phyloP scores from a whole-genome alignment of 2,113 vertebrate genomes.

The Thryonomys swinderianus region DNA sequence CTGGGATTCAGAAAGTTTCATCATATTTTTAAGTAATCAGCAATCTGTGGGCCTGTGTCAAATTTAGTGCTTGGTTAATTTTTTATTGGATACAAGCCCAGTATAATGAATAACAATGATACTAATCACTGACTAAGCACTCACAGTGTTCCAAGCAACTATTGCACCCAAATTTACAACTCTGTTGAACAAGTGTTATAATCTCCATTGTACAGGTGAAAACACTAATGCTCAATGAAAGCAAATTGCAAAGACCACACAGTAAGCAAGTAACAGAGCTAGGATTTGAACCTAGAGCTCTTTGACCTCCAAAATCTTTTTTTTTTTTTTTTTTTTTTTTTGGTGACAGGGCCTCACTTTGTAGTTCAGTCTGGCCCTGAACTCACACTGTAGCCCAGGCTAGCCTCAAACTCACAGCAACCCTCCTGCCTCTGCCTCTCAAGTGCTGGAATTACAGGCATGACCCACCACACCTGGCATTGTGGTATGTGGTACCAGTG shows the following conservation, averaged over 20 bases:
- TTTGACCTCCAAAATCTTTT: not conserved
- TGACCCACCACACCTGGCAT: too few relatives aligned
- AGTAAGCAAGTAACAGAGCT: not conserved
- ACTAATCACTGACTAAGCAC: not conserved
- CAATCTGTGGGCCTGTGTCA: constrained; percentile 3
- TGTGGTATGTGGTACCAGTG: too few relatives aligned
- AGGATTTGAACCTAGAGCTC: not conserved
- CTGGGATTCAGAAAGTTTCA: not conserved
- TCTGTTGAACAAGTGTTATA: not conserved
- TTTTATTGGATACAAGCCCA: not conserved
- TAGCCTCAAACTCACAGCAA: too few relatives aligned
- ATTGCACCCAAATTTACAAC: not conserved
- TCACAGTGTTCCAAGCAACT: not conserved
- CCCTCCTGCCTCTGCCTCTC: too few relatives aligned
- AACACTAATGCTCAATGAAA: not conserved
- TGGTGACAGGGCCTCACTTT: too few relatives aligned
- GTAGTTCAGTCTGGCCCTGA: too few relatives aligned
- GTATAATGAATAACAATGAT: not conserved
- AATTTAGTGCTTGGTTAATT: not conserved
- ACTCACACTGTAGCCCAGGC: too few relatives aligned
- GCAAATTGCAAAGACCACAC: not conserved
- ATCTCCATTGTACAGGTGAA: not conserved
- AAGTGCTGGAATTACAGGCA: too few relatives aligned
- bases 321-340: too few relatives aligned
- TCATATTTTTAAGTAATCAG: constrained; percentile 1